Conservation (phyloP, 2,797 vertebrate species). For the Alauda arvensis region DNA sequence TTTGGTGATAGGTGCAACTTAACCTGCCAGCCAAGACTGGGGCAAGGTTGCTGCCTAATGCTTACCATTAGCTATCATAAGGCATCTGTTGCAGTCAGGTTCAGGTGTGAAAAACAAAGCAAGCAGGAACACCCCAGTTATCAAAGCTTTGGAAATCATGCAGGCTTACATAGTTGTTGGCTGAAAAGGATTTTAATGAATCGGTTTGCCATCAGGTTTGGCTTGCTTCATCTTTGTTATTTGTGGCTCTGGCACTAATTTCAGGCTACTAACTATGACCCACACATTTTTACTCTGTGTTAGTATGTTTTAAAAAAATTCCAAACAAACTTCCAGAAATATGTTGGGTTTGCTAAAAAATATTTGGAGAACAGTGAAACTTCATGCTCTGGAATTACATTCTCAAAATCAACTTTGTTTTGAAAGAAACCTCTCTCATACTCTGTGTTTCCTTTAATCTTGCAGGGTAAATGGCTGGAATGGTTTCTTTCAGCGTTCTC, state of each 20-base stretch:
- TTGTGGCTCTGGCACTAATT: background rate
- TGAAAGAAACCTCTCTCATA: background rate
- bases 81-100: background rate
- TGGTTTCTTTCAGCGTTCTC: background rate
- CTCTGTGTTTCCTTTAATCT: background rate
- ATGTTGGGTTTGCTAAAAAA: background rate
- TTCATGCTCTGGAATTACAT: background rate
- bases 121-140: background rate
- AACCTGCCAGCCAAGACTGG: background rate
- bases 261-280: background rate
- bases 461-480: background rate
- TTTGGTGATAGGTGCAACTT: background rate
- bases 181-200: background rate
- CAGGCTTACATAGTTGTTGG: background rate
- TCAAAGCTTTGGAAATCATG: background rate
- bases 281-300: background rate
- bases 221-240: background rate
- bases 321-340: background rate
- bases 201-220: background rate
- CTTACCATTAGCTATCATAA: background rate
- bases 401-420: background rate
- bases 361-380: background rate
- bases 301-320: background rate
- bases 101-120: background rate
- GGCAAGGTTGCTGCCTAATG: slow-evolving; percentile 37